These are phyloP conservation scores for Drosophila borborema DNA, from an alignment of 2,888 invertebrate genomes.

Conservation along the genomic window DNA sequence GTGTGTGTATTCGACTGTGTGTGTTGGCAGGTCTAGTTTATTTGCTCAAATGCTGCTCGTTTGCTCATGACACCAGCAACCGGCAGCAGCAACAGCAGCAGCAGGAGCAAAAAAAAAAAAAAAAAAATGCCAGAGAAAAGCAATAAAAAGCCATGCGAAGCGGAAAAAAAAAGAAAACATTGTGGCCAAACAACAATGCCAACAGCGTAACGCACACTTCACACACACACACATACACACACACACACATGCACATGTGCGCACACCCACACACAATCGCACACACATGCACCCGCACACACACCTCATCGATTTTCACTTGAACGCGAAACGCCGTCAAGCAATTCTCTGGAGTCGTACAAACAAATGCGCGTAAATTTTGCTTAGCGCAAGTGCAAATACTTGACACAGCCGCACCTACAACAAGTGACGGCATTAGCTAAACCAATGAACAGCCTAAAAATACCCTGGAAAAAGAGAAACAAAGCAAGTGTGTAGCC, in stretches of 20 bases:
- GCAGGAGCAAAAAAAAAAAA: slow-evolving; percentile 27
- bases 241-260: slow-evolving; percentile 6
- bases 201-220: slow-evolving; percentile 59
- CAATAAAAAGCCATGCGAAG: slow-evolving; percentile 74
- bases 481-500: too few species aligned
- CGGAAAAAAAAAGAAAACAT: slow-evolving; percentile 78
- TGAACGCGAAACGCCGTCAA: slow-evolving; percentile 56
- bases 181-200: slow-evolving; percentile 74
- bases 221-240: slow-evolving; percentile 30
- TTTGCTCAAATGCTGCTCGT: slow-evolving; percentile 77
- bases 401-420: slow-evolving; percentile 78
- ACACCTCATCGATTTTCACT: slow-evolving; percentile 74
- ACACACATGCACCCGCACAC: slow-evolving; percentile 14
- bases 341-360: slow-evolving; percentile 70
- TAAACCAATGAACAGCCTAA: too few species aligned
- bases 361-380: slow-evolving; percentile 82
- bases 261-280: slow-evolving; percentile 5
- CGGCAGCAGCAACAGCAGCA: too few species aligned
- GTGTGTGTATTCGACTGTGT: slow-evolving; percentile 9
- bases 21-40: slow-evolving; percentile 69
- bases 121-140: slow-evolving; percentile 50
- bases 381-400: slow-evolving; percentile 78
- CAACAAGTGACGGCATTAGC: slow-evolving; percentile 20
- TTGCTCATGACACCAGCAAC: slow-evolving; percentile 77
- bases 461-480: background rate